Conservation (phyloP, 2,797 vertebrate genomes). For the Furcifer pardalis region DNA sequence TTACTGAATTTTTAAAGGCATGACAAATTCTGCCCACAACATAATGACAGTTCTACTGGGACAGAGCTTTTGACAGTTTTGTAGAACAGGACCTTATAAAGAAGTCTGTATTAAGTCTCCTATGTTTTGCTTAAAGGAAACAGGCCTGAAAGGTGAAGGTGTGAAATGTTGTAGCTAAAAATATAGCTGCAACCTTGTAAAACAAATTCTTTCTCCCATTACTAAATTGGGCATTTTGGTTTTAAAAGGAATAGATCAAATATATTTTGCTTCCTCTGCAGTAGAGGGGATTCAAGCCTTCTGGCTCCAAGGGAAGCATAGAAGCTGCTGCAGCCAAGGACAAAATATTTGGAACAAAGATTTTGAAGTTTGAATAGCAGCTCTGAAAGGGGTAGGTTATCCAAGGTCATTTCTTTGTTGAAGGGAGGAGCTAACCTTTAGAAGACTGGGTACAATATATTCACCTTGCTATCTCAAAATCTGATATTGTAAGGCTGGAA, state of each 20-base stretch:
- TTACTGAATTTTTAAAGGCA: not conserved
- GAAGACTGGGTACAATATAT: not conserved
- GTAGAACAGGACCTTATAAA: not conserved
- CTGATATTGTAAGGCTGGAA: not conserved
- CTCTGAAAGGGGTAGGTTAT: not conserved
- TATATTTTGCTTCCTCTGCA: not conserved
- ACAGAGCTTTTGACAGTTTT: not conserved
- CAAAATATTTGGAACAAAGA: conserved; percentile 5
- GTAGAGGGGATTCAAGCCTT: not conserved
- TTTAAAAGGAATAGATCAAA: not conserved
- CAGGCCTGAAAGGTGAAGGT: not conserved
- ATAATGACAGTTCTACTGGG: not conserved
- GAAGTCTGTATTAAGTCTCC: not conserved
- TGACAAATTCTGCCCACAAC: not conserved
- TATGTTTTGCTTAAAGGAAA: not conserved
- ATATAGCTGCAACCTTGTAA: not conserved
- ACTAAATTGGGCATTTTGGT: not conserved
- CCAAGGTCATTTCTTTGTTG: not conserved
- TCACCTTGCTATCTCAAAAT: not conserved
- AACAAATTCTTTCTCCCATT: not conserved
- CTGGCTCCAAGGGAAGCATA: not conserved
- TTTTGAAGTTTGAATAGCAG: not conserved
- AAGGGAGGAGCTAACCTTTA: not conserved
- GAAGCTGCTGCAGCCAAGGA: not conserved
- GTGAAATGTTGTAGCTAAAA: not conserved